phyloP scores from a whole-genome alignment of 2,888 invertebrate species.

The Apocheima hispidaria region DNA sequence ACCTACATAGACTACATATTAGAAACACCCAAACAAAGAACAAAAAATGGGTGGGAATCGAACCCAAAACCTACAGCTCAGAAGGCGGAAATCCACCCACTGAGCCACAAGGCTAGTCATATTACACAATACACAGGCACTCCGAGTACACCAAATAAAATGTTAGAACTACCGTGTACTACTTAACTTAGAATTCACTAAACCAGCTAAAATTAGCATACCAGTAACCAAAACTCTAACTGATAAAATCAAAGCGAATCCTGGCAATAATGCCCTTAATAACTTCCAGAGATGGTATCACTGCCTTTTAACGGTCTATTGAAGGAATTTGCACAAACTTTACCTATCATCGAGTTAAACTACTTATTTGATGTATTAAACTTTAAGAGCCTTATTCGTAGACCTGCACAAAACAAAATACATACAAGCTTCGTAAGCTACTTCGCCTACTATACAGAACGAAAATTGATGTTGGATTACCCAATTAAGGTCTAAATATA shows the following conservation, averaged over 20 bases:
- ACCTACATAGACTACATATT: too few species aligned
- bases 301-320: conserved; percentile 45
- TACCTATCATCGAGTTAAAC: conserved; percentile 57
- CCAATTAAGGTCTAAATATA: too few species aligned
- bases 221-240: conserved; percentile 13
- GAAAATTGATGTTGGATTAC: too few species aligned
- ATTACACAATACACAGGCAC: too few species aligned
- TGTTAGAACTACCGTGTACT: conserved; percentile 4
- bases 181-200: conserved; percentile 14
- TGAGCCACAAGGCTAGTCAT: too few species aligned
- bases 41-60: too few species aligned
- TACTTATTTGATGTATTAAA: conserved; percentile 73
- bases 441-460: too few species aligned
- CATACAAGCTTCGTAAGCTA: too few species aligned
- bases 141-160: conserved; percentile 1
- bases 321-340: conserved; percentile 52
- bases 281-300: conserved; percentile 52
- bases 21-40: too few species aligned
- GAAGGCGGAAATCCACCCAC: too few species aligned
- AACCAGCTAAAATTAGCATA: conserved; percentile 12
- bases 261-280: conserved; percentile 28
- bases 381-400: conserved; percentile 43
- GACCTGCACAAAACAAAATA: too few species aligned
- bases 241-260: conserved; percentile 43
- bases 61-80: too few species aligned